phyloP scores from a whole-genome alignment of 2,113 vertebrate species.

The Crotalus horridus region DNA sequence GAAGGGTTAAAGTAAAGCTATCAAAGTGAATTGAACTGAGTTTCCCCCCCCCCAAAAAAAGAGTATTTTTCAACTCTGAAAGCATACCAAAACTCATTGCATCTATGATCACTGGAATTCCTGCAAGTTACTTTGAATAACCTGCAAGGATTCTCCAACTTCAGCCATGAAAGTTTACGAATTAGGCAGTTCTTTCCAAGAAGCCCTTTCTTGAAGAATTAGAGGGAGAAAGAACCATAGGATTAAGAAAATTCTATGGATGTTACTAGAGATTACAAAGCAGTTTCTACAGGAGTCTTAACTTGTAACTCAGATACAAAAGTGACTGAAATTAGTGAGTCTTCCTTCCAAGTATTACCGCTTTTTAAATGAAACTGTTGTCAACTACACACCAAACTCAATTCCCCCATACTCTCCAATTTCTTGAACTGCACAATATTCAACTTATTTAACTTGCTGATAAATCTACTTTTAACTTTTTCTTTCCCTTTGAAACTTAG shows the following conservation, averaged over 20 bases:
- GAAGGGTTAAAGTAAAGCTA: not conserved
- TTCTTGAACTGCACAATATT: not conserved
- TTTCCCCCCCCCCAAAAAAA: not conserved
- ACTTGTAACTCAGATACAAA: not conserved
- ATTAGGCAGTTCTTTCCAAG: not conserved
- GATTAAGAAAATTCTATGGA: not conserved
- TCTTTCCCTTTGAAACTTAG: rapidly evolving
- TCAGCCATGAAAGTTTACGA: not conserved
- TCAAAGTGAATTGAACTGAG: not conserved
- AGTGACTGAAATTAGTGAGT: not conserved
- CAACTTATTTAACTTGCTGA: not conserved
- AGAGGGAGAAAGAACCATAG: not conserved
- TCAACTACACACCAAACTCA: not conserved
- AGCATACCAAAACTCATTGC: not conserved
- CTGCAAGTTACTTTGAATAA: not conserved
- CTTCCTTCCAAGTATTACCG: not conserved
- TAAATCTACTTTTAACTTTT: not conserved
- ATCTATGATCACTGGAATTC: not conserved
- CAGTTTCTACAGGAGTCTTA: not conserved
- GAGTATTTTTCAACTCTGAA: not conserved
- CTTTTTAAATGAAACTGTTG: not conserved
- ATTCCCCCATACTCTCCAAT: not conserved
- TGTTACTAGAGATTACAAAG: not conserved
- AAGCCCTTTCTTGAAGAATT: not conserved
- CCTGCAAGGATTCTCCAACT: not conserved